phyloP scores from a whole-genome alignment of 2,888 invertebrate species.

The Cephus nigrinus region DNA sequence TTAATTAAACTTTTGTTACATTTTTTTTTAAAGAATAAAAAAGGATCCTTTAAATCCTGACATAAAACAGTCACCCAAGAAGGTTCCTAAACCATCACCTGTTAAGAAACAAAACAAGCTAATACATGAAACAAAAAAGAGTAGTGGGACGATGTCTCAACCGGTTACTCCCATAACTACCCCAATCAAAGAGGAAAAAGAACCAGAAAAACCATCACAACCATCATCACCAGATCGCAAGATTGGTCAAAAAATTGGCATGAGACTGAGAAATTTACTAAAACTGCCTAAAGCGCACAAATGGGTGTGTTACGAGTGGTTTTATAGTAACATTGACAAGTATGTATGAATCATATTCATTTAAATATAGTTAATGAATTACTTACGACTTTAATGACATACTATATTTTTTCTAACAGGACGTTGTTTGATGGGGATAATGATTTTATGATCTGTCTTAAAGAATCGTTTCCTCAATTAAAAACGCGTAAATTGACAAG shows the following conservation, averaged over 20 bases:
- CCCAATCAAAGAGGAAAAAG: constrained; percentile 59
- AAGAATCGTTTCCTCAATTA: constrained; percentile 93
- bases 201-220: constrained; percentile 52
- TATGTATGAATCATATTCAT: constrained; percentile 57
- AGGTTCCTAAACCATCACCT: constrained; percentile 72
- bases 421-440: constrained; percentile 95
- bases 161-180: constrained; percentile 50
- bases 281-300: constrained; percentile 98
- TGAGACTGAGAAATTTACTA: constrained; percentile 88
- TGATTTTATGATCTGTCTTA: constrained; percentile 93
- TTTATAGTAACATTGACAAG: constrained; percentile 97
- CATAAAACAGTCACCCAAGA: constrained; percentile 73
- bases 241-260: constrained; percentile 89
- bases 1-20: constrained; percentile 4
- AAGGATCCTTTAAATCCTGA: constrained; percentile 58
- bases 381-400: not conserved
- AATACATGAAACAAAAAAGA: constrained; percentile 15
- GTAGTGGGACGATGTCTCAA: constrained; percentile 24
- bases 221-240: constrained; percentile 79
- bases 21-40: constrained; percentile 50
- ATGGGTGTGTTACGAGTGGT: constrained; percentile 99
- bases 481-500: constrained; percentile 86
- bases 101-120: constrained; percentile 60
- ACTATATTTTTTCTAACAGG: constrained; percentile 65
- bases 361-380: not conserved